phyloP scores from a whole-genome alignment of 2,888 invertebrate species.

The Microplitis manilae region DNA sequence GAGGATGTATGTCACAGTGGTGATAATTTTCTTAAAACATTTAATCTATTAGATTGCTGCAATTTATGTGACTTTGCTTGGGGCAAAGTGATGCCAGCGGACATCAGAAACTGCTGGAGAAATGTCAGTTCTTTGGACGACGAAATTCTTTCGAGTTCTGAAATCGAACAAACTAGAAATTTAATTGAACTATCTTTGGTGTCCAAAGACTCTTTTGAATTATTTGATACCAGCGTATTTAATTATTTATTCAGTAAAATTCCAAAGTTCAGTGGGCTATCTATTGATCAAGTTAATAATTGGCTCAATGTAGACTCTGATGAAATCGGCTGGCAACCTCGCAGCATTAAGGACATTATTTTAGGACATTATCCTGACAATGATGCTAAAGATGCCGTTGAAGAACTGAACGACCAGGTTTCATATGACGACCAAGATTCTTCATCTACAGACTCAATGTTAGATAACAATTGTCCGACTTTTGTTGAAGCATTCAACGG shows the following conservation, averaged over 20 bases:
- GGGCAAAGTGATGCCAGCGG: constrained; percentile 8
- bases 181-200: no score
- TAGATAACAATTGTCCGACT: neutral
- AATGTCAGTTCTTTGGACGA: neutral
- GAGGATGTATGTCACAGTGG: neutral
- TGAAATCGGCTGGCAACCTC: neutral
- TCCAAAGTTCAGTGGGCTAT: no score
- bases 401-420: neutral
- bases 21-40: constrained; percentile 15
- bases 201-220: no score
- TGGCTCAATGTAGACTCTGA: neutral
- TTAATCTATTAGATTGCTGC: constrained; percentile 27
- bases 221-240: no score
- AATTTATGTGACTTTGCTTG: constrained; percentile 20
- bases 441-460: neutral
- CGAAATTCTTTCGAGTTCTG: neutral
- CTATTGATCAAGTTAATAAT: neutral
- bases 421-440: neutral
- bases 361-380: neutral
- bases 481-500: neutral
- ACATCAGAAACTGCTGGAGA: constrained; percentile 1
- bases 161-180: neutral
- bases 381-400: neutral
- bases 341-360: neutral
- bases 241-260: no score